Evolutionary conservation across 1,140 invertebrate species (phyloP).

Genomic region (Lerema accius): DNA sequence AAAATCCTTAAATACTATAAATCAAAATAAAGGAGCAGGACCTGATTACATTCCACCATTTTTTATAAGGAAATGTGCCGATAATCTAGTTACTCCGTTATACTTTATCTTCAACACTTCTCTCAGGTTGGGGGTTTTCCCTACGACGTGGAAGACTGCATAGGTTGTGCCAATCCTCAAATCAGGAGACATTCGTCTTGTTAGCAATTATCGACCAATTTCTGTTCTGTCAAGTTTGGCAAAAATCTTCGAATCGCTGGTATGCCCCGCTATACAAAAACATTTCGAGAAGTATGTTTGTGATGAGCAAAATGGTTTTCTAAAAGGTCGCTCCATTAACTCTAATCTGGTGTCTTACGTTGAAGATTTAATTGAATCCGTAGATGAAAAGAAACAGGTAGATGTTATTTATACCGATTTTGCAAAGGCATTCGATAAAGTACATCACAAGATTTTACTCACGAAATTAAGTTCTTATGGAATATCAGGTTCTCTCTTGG

Average conservation of each 20-base stretch:
- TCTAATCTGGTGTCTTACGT: slow-evolving; percentile 26
- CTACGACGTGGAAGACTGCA: slow-evolving; percentile 24
- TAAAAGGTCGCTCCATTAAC: slow-evolving; percentile 21
- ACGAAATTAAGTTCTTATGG: slow-evolving; percentile 28
- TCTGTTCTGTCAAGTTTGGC: slow-evolving; percentile 30
- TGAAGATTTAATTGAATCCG: slow-evolving; percentile 13
- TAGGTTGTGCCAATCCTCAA: slow-evolving; percentile 35
- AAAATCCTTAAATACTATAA: neutral
- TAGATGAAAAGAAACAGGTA: slow-evolving; percentile 29
- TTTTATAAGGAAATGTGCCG: neutral
- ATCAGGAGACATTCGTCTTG: slow-evolving; percentile 16
- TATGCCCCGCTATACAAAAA: slow-evolving; percentile 29
- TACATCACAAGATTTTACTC: slow-evolving; percentile 20
- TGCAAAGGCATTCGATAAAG: slow-evolving; percentile 33
- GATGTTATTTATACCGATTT: slow-evolving; percentile 36
- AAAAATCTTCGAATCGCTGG: slow-evolving; percentile 34
- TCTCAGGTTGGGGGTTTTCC: slow-evolving; percentile 24
- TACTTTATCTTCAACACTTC: slow-evolving; percentile 17
- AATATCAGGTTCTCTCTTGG: slow-evolving; percentile 8
- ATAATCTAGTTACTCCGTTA: slow-evolving; percentile 1
- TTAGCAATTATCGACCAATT: slow-evolving; percentile 33
- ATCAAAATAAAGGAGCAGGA: slow-evolving; percentile 9
- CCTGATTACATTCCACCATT: slow-evolving; percentile 1
- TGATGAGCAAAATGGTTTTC: slow-evolving; percentile 32
- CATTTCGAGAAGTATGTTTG: slow-evolving; percentile 29